Conservation (phyloP, 2,888 invertebrate genomes). For the Allolobophora icterica region DNA sequence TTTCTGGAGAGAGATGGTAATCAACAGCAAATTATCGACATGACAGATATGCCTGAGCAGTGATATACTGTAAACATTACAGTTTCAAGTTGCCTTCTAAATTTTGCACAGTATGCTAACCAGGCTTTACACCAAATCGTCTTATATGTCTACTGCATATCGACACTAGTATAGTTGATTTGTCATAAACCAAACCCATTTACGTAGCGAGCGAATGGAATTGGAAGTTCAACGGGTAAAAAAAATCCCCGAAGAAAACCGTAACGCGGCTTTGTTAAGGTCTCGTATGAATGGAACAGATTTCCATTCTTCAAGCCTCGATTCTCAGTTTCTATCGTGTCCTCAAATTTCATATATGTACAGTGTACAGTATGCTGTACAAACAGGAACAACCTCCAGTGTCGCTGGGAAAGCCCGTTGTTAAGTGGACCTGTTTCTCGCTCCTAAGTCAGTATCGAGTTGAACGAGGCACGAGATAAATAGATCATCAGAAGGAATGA, state of each 20-base stretch:
- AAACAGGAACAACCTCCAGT: neutral
- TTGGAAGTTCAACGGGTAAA: neutral
- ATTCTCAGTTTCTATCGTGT: neutral
- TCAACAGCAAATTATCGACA: neutral
- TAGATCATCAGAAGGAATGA: neutral
- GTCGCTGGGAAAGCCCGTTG: neutral
- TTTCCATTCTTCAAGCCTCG: neutral
- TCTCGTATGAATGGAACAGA: neutral
- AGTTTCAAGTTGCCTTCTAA: neutral
- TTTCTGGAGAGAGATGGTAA: neutral
- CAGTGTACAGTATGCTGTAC: neutral
- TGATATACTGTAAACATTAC: neutral
- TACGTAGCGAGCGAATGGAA: neutral
- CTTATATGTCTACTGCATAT: neutral
- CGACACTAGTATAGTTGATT: slow-evolving; percentile 7
- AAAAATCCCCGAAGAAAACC: neutral
- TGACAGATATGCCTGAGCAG: neutral
- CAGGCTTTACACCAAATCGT: neutral
- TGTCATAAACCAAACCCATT: neutral
- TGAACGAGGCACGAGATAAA: neutral
- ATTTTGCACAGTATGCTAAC: neutral
- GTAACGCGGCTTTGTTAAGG: neutral
- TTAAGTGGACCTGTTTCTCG: neutral
- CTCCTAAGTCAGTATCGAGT: slow-evolving; percentile 1
- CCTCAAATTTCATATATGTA: slow-evolving; percentile 17